Evolutionary conservation across 2,888 invertebrate species (phyloP).

Genomic region (Nomada lathburiana): DNA sequence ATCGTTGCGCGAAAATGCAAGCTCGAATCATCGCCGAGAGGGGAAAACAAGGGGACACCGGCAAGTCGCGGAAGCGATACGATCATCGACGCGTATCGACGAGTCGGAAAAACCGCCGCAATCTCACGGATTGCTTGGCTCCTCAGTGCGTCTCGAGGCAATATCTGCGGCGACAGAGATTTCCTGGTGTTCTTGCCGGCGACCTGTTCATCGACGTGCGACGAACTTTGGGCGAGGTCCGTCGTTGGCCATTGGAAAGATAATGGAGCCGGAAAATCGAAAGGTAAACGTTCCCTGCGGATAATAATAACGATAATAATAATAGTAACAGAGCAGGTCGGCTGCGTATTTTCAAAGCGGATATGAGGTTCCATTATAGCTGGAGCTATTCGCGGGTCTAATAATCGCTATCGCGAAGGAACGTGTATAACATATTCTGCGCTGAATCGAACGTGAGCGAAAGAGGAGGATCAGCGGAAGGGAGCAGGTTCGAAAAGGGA

Average conservation of each 20-base stretch:
- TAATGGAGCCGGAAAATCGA: neutral
- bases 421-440: neutral
- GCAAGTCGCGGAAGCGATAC: constrained; percentile 18
- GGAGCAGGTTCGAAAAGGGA: constrained; percentile 8
- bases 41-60: neutral
- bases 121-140: constrained; percentile 43
- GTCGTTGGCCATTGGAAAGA: neutral
- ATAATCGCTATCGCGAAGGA: neutral
- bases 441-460: neutral
- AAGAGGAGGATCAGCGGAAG: neutral
- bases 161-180: constrained; percentile 5
- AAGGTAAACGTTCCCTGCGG: neutral
- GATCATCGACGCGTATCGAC: constrained; percentile 47
- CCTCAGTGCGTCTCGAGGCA: neutral
- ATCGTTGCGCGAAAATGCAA: constrained; percentile 11
- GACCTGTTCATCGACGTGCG: neutral
- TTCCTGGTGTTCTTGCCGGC: neutral
- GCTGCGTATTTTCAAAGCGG: neutral
- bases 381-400: too few species aligned
- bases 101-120: constrained; percentile 39
- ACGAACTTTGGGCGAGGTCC: neutral
- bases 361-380: too few species aligned
- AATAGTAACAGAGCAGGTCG: neutral
- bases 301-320: neutral
- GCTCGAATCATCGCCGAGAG: too few species aligned